A percentile compares a stretch with the other conserved stretches of the same genome.
Conservation (phyloP, 2,888 invertebrate genomes). For the Limnephilus rhombicus region DNA sequence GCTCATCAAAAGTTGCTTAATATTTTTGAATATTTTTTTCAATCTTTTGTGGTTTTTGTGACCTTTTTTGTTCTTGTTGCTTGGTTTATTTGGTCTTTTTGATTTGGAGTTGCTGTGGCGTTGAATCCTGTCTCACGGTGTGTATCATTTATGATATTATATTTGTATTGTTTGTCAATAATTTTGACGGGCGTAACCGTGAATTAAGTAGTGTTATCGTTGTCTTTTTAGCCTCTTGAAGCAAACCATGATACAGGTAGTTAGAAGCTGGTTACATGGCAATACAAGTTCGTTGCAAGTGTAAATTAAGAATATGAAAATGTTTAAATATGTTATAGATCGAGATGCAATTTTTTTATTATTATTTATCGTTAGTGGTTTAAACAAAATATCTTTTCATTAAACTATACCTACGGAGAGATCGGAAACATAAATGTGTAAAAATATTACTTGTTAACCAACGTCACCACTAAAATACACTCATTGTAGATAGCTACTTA, state of each 20-base stretch:
- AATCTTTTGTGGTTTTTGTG: background rate
- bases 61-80: conserved; percentile 2
- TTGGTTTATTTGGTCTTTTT: background rate
- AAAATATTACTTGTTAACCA: too few relatives aligned
- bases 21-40: background rate
- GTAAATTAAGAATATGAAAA: background rate
- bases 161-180: conserved; percentile 45
- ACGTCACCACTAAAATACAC: too few relatives aligned
- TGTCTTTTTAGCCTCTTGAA: conserved; percentile 28
- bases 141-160: conserved; percentile 40
- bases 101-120: background rate
- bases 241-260: conserved; percentile 13
- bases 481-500: too few relatives aligned
- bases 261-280: background rate
- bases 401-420: background rate
- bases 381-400: background rate
- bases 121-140: conserved; percentile 21
- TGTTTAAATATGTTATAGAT: background rate
- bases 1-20: background rate
- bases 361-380: too few relatives aligned
- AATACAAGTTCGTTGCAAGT: background rate
- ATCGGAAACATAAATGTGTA: background rate
- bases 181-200: conserved; percentile 27
- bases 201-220: conserved; percentile 26
- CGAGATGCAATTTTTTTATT: background rate